phyloP scores from a whole-genome alignment of 1,140 invertebrate species.

The Tigriopus japonicus region DNA sequence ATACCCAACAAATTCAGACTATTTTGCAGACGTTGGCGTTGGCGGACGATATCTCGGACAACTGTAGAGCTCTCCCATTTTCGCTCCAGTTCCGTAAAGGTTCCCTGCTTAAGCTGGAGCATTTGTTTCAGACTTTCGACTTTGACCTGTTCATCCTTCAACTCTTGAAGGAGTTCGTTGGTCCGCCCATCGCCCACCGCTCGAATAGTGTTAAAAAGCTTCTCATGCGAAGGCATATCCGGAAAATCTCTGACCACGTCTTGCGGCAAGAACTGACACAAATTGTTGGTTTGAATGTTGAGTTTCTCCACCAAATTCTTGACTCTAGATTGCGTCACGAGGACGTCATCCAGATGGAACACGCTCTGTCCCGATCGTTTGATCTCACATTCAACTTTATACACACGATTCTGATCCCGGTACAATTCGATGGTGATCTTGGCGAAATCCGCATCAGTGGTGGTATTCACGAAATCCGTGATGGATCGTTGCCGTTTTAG shows the following conservation, averaged over 20 bases:
- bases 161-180: slow-evolving; percentile 28
- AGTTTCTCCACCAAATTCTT: slow-evolving; percentile 33
- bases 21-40: too few species aligned
- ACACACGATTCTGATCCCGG: not conserved
- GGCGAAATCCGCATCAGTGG: not conserved
- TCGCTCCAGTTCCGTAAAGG: not conserved
- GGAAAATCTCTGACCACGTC: slow-evolving; percentile 89
- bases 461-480: slow-evolving; percentile 1
- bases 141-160: not conserved
- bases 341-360: not conserved
- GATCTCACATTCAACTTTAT: not conserved
- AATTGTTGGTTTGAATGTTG: slow-evolving; percentile 72
- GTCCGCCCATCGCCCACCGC: slow-evolving; percentile 43
- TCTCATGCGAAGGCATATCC: slow-evolving; percentile 51
- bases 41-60: too few species aligned
- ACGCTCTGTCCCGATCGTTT: not conserved
- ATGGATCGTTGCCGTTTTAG: not conserved
- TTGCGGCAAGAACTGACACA: slow-evolving; percentile 91
- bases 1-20: too few species aligned
- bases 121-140: not conserved
- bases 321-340: slow-evolving; percentile 30
- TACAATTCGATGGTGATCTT: not conserved
- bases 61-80: not conserved
- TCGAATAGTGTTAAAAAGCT: slow-evolving; percentile 40
- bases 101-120: not conserved